phyloP scores from a whole-genome alignment of 2,797 vertebrate genomes.

The Threskiornis aethiopicus region DNA sequence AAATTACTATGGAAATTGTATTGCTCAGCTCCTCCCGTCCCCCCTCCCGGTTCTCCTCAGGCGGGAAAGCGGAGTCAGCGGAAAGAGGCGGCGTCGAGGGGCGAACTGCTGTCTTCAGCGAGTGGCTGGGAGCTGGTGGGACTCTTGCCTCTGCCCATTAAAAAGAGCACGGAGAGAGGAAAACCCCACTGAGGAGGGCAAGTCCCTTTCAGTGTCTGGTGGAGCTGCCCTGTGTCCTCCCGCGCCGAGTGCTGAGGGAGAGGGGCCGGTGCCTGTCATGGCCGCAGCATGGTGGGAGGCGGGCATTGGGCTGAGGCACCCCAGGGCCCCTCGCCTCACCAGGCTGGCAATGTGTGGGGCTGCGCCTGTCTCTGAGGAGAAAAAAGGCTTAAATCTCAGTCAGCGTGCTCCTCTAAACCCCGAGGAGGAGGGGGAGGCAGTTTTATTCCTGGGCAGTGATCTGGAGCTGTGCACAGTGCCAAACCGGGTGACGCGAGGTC shows the following conservation, averaged over 20 bases:
- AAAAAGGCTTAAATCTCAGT: not conserved
- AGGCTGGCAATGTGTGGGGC: not conserved
- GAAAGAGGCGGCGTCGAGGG: not conserved
- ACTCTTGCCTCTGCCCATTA: not conserved
- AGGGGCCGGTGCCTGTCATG: fast-evolving
- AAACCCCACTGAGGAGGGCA: not conserved
- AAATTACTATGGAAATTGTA: constrained; percentile 58
- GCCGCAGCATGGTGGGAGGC: not conserved
- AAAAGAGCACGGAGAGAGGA: not conserved
- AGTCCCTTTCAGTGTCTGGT: fast-evolving
- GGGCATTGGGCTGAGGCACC: not conserved
- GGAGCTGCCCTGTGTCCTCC: not conserved
- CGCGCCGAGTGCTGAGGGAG: not conserved
- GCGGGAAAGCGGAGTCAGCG: not conserved
- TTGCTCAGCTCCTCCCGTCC: not conserved
- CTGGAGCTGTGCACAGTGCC: not conserved
- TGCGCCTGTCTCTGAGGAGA: not conserved
- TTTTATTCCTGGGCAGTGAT: not conserved
- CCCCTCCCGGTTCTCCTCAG: not conserved
- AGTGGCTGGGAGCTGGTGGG: not conserved
- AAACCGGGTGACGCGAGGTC: not conserved
- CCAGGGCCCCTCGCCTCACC: not conserved
- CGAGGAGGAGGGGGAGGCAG: not conserved
- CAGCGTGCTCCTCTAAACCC: fast-evolving
- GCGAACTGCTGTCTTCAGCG: not conserved